These are phyloP conservation scores for Dendrolimus pini DNA, from an alignment of 2,888 invertebrate species.

Conservation along the genomic window DNA sequence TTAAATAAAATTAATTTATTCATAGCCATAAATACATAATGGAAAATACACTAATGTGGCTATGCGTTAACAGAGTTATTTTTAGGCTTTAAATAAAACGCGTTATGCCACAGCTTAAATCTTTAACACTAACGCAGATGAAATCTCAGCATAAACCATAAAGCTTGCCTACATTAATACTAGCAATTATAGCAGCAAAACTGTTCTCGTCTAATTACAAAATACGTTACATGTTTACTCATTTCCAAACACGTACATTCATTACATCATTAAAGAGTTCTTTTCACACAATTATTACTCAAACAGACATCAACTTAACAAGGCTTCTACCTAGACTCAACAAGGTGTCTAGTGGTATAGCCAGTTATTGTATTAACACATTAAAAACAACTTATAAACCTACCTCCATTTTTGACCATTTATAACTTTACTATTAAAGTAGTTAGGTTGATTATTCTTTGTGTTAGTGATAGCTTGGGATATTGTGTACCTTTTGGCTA, in stretches of 20 bases:
- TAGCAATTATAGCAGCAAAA: too few species aligned
- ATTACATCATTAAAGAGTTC: not conserved
- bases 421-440: not conserved
- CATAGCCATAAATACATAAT: too few species aligned
- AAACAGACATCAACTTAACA: constrained; percentile 36
- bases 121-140: too few species aligned
- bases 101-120: too few species aligned
- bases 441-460: constrained; percentile 9
- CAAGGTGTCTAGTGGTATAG: constrained; percentile 60
- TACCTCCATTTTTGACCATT: not conserved
- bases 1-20: too few species aligned
- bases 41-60: too few species aligned
- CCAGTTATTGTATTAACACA: constrained; percentile 17
- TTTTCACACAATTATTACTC: constrained; percentile 34
- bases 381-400: constrained; percentile 19
- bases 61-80: too few species aligned
- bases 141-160: too few species aligned
- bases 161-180: too few species aligned
- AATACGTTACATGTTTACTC: not conserved
- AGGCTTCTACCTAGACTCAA: constrained; percentile 56
- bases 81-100: too few species aligned
- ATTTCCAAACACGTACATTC: not conserved
- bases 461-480: constrained; percentile 14
- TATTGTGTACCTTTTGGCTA: constrained; percentile 20
- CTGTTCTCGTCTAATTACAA: too few species aligned